Evolutionary conservation across 2,888 invertebrate species (phyloP).

Genomic region (Ametastegia equiseti): DNA sequence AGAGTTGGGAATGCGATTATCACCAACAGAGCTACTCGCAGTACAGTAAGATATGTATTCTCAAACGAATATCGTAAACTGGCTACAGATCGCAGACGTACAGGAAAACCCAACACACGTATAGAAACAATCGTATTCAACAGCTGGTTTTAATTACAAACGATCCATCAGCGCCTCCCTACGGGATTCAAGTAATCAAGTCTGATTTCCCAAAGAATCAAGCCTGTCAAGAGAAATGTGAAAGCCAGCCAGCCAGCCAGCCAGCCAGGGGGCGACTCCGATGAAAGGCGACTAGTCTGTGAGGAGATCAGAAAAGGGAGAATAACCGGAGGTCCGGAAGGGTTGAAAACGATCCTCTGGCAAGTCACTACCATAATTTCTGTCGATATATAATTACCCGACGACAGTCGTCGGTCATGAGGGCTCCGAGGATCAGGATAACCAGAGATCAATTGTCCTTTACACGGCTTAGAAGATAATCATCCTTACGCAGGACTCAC

Average conservation of each 20-base stretch:
- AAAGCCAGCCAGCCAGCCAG: conserved; percentile 42
- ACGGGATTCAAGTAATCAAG: conserved; percentile 68
- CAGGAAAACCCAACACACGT: background rate
- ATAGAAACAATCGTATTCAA: conserved; percentile 6
- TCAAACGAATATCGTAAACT: too few relatives aligned
- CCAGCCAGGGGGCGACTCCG: background rate
- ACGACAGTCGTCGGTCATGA: background rate
- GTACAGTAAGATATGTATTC: background rate
- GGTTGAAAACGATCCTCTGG: conserved; percentile 36
- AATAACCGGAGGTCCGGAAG: background rate
- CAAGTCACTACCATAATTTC: conserved; percentile 31
- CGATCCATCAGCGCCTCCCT: conserved; percentile 68
- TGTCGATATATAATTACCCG: conserved; percentile 43
- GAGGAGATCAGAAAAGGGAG: background rate
- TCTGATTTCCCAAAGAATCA: conserved; percentile 68
- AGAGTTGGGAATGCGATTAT: background rate
- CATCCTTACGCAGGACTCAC: background rate
- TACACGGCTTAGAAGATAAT: conserved; percentile 5
- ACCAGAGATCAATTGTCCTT: background rate
- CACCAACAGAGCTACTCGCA: background rate
- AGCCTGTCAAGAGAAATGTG: conserved; percentile 61
- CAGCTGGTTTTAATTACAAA: conserved; percentile 64
- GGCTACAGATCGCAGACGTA: too few relatives aligned
- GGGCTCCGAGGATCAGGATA: conserved; percentile 10
- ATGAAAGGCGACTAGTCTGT: conserved; percentile 40